These are phyloP conservation scores for Bombyx mori DNA, from an alignment of 1,140 invertebrate species.

Conservation along the genomic window ASM3026992v2 NC_085133.1:7322501-7323000, in stretches of 20 bases:
- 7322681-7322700: neutral
- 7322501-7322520: too few relatives aligned
- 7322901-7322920: constrained; percentile 45
- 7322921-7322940: neutral
- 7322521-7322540: too few relatives aligned
- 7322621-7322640: too few relatives aligned
- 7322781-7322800: constrained; percentile 85
- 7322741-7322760: constrained; percentile 87
- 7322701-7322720: neutral
- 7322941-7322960: neutral
- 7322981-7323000: too few relatives aligned
- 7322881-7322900: constrained; percentile 89
- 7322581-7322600: too few relatives aligned
- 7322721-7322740: constrained; percentile 80
- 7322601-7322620: too few relatives aligned
- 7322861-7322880: constrained; percentile 92
- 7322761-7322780: constrained; percentile 87
- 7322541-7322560: too few relatives aligned
- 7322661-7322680: too few relatives aligned
- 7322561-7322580: too few relatives aligned
- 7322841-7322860: constrained; percentile 95
- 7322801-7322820: constrained; percentile 80
- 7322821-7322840: constrained; percentile 76
- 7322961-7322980: neutral
- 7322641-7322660: too few relatives aligned